phyloP scores from a whole-genome alignment of 1,140 invertebrate species.

The Atta colombica region DNA sequence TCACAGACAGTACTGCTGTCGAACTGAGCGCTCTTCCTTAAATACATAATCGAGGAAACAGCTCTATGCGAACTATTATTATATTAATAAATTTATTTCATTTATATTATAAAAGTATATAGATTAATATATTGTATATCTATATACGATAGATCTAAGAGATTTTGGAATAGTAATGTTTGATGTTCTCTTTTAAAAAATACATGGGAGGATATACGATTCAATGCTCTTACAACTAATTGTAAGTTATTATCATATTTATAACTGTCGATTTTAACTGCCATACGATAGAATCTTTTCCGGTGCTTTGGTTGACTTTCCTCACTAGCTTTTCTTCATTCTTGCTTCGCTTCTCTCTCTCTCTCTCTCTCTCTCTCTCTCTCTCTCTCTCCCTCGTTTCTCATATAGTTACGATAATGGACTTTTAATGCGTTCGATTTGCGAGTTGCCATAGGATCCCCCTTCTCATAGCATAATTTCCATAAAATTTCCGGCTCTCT shows the following conservation, averaged over 20 bases:
- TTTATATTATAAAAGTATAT: neutral
- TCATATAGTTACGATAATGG: slow-evolving; percentile 70
- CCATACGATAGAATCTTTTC: slow-evolving; percentile 56
- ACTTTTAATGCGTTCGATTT: slow-evolving; percentile 79
- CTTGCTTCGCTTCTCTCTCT: neutral
- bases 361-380: neutral
- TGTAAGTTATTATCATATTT: slow-evolving; percentile 2
- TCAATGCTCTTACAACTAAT: neutral
- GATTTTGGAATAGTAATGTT: neutral
- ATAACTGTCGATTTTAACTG: slow-evolving; percentile 48
- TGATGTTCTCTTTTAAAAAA: neutral
- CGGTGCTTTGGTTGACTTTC: neutral
- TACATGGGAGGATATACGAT: neutral
- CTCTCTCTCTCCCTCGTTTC: slow-evolving; percentile 45
- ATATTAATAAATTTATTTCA: slow-evolving; percentile 74
- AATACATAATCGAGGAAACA: slow-evolving; percentile 27
- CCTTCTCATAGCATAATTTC: slow-evolving; percentile 68
- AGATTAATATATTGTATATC: neutral
- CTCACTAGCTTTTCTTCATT: neutral
- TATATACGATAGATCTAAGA: neutral
- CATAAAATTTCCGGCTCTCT: slow-evolving; percentile 70
- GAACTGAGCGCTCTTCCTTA: neutral
- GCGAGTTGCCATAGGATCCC: slow-evolving; percentile 58
- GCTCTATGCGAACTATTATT: slow-evolving; percentile 32
- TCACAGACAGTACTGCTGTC: neutral